Conservation (phyloP, 2,113 vertebrate species). For the Upupa epops region DNA sequence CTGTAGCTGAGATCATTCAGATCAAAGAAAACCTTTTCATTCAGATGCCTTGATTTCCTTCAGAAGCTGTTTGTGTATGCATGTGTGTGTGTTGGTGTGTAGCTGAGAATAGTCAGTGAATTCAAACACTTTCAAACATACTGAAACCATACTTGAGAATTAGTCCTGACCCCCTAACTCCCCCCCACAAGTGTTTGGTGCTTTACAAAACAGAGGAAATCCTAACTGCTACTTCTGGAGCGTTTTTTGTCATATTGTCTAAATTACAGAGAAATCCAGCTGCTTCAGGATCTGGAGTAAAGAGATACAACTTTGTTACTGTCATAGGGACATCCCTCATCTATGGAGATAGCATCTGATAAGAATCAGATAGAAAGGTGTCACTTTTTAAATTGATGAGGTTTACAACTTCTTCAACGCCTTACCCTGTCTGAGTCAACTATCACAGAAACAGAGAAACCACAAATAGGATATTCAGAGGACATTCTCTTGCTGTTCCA, state of each 20-base stretch:
- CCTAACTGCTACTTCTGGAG: background rate
- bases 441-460: background rate
- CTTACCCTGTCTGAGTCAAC: background rate
- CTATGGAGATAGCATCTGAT: background rate
- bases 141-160: background rate
- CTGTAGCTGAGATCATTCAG: conserved; percentile 34
- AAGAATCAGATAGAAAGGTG: background rate
- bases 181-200: background rate
- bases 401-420: background rate
- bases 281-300: background rate
- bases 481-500: background rate
- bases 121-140: conserved; percentile 16
- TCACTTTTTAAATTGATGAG: background rate
- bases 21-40: conserved; percentile 42
- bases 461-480: background rate
- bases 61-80: conserved; percentile 6
- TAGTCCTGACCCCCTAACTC: background rate
- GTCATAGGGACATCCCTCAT: background rate
- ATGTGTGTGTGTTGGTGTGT: background rate
- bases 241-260: background rate
- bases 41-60: conserved; percentile 38
- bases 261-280: background rate
- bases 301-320: background rate
- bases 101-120: background rate
- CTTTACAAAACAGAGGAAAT: conserved; percentile 1